Percentiles rank a stretch among this genome's conserved stretches.
Conservation (phyloP, 2,888 invertebrate genomes). For the Phyto melanocephala region DNA sequence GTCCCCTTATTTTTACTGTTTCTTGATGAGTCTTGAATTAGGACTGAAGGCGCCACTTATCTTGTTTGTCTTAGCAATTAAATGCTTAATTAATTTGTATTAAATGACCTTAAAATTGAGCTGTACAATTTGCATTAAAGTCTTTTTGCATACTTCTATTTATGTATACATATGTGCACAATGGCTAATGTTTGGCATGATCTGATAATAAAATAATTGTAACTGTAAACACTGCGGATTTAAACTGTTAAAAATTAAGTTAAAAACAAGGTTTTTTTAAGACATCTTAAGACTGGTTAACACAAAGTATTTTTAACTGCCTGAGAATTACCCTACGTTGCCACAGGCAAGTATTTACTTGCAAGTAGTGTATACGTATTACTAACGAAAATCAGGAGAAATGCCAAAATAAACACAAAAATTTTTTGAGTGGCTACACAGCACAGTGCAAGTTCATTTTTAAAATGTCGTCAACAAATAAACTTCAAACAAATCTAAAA, state of each 20-base stretch:
- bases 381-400: no score
- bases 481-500: no score
- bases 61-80: conserved; percentile 55
- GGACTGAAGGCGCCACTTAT: conserved; percentile 52
- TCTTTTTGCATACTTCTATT: no score
- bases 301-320: conserved; percentile 11
- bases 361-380: no score
- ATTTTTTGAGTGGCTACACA: no score
- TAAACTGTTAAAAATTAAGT: conserved; percentile 38
- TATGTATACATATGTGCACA: no score
- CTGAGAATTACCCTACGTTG: no score
- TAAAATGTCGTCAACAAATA: no score
- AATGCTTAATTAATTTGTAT: conserved; percentile 61
- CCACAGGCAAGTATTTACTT: no score
- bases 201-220: conserved; percentile 57
- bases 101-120: conserved; percentile 55
- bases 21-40: not conserved
- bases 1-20: not conserved
- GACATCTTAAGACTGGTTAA: conserved; percentile 42
- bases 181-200: conserved; percentile 15
- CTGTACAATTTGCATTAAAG: no score
- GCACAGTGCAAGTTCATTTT: no score
- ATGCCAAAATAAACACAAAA: no score
- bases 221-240: conserved; percentile 52
- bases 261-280: conserved; percentile 30